phyloP scores from a whole-genome alignment of 2,797 vertebrate genomes.

The Mormyrops boulengeri region DNA sequence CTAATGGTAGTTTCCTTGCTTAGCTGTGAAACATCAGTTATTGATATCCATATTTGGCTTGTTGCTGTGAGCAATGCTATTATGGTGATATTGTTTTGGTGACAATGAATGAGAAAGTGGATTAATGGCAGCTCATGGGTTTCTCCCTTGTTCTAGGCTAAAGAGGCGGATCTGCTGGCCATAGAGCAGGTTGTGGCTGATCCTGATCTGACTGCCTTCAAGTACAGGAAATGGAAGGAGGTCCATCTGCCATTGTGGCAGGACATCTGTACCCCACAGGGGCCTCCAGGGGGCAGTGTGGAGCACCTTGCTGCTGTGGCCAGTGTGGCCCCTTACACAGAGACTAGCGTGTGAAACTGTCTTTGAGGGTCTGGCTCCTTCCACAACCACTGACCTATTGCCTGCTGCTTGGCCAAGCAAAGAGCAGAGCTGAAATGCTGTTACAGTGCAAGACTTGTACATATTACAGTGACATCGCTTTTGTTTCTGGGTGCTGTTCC shows the following conservation, averaged over 20 bases:
- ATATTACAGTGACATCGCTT: not conserved
- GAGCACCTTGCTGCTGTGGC: slow-evolving; percentile 16
- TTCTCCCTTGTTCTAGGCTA: slow-evolving; percentile 64
- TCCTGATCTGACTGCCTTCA: slow-evolving; percentile 68
- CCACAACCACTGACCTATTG: not conserved
- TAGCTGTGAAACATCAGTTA: not conserved
- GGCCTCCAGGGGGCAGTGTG: slow-evolving; percentile 50
- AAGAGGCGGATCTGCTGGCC: slow-evolving; percentile 81
- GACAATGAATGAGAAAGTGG: slow-evolving; percentile 20
- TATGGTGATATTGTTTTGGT: not conserved
- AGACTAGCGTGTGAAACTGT: slow-evolving; percentile 58
- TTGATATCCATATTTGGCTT: not conserved
- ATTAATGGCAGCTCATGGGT: not conserved
- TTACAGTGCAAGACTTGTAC: not conserved
- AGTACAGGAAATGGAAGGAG: slow-evolving; percentile 85
- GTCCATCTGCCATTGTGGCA: slow-evolving; percentile 74
- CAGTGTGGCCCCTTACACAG: slow-evolving; percentile 46
- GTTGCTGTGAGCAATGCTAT: not conserved
- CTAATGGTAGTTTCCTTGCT: not conserved
- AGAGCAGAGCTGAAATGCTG: not conserved
- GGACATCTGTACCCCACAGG: slow-evolving; percentile 67
- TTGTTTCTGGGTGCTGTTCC: not conserved
- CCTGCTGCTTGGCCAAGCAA: not conserved
- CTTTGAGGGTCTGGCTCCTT: not conserved
- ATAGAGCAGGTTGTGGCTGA: slow-evolving; percentile 81